Evolutionary conservation across 2,113 vertebrate genomes (phyloP).

Genomic region (Calidris pugnax): DNA sequence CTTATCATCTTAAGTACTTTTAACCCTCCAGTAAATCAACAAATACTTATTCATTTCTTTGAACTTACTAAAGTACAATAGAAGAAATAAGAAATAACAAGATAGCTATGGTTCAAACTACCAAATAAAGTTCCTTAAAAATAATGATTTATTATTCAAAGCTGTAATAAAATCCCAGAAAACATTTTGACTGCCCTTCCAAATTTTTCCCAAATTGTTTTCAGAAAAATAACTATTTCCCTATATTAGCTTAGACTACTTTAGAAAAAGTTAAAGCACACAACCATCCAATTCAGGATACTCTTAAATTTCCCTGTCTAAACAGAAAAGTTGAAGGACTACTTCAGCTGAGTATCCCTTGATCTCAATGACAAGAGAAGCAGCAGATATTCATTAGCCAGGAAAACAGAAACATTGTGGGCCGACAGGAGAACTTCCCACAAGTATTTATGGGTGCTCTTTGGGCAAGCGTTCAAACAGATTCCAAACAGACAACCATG

Average conservation of each 20-base stretch:
- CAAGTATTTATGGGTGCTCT: conserved; percentile 20
- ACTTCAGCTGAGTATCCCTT: background rate
- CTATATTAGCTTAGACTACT: background rate
- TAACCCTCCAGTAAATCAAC: background rate
- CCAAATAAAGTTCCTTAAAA: background rate
- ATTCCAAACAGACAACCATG: background rate
- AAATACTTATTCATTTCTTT: background rate
- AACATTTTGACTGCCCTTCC: background rate
- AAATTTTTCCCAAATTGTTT: background rate
- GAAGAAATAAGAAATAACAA: background rate
- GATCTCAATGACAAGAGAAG: background rate
- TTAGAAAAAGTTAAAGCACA: background rate
- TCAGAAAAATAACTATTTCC: background rate
- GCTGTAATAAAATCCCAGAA: background rate
- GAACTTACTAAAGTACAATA: background rate
- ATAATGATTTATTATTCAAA: background rate
- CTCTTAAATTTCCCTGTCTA: background rate
- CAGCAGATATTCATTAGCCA: background rate
- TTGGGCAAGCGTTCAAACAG: background rate
- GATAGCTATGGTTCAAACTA: background rate
- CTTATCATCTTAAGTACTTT: background rate
- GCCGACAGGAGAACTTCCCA: background rate
- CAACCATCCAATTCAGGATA: background rate
- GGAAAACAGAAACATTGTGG: background rate
- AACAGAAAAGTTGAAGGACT: background rate